These are phyloP conservation scores for Drosophila pegasa DNA, from an alignment of 2,888 invertebrate genomes.

Conservation along the genomic window DNA sequence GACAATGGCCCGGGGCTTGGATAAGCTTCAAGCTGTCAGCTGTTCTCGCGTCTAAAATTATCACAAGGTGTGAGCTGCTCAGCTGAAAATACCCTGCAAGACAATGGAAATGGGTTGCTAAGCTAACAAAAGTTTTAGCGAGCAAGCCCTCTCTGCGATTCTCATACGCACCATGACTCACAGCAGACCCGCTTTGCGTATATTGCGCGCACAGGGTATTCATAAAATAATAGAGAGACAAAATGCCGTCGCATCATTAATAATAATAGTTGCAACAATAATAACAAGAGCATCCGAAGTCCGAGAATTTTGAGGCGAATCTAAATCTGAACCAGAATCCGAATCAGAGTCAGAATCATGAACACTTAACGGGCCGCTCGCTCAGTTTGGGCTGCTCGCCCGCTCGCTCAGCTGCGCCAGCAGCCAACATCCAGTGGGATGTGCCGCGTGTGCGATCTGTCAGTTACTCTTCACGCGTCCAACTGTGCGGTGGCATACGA, in stretches of 20 bases:
- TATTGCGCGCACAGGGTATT: slow-evolving; percentile 19
- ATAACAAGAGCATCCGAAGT: slow-evolving; percentile 25
- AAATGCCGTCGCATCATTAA: slow-evolving; percentile 64
- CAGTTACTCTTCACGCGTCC: slow-evolving; percentile 69
- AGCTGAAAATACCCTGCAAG: slow-evolving; percentile 16
- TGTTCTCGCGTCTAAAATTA: slow-evolving; percentile 28
- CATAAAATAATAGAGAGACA: background rate
- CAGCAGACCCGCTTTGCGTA: background rate
- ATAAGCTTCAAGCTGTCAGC: slow-evolving; percentile 49
- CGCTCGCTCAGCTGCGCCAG: slow-evolving; percentile 19
- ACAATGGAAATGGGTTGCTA: too few species aligned
- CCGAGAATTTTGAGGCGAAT: slow-evolving; percentile 54
- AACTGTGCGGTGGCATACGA: slow-evolving; percentile 49
- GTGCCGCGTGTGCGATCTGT: slow-evolving; percentile 28
- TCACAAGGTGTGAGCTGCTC: background rate
- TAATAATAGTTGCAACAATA: slow-evolving; percentile 52
- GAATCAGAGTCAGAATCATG: slow-evolving; percentile 19
- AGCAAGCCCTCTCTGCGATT: background rate
- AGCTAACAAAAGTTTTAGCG: too few species aligned
- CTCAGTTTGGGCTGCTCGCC: background rate
- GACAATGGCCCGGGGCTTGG: slow-evolving; percentile 29
- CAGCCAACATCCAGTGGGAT: slow-evolving; percentile 16
- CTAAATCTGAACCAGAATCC: slow-evolving; percentile 48
- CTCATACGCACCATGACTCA: too few species aligned
- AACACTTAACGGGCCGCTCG: background rate